phyloP scores from a whole-genome alignment of 1,140 invertebrate species.

The Drosophila ogumai region DNA sequence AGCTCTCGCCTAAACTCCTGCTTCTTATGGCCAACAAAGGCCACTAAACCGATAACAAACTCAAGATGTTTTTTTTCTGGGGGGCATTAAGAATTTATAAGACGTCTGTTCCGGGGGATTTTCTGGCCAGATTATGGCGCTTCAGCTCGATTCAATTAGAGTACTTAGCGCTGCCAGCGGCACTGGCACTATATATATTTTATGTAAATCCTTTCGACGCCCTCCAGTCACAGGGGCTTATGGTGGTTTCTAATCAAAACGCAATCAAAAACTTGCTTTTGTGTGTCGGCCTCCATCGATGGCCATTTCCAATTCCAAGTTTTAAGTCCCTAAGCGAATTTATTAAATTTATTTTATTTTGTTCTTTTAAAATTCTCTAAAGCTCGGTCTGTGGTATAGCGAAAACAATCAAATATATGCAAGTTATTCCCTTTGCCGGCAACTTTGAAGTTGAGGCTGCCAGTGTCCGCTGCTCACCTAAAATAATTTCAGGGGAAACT shows the following conservation, averaged over 20 bases:
- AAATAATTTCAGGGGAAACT: slow-evolving; percentile 67
- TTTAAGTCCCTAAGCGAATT: slow-evolving; percentile 64
- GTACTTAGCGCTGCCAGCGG: slow-evolving; percentile 43
- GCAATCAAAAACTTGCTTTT: slow-evolving; percentile 57
- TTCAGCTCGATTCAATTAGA: slow-evolving; percentile 46
- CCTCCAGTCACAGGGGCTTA: slow-evolving; percentile 22
- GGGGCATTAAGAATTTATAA: slow-evolving; percentile 47
- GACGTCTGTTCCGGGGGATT: slow-evolving; percentile 31
- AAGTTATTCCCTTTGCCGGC: slow-evolving; percentile 51
- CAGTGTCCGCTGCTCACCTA: slow-evolving; percentile 60
- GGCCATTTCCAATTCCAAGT: slow-evolving; percentile 69
- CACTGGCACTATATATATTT: slow-evolving; percentile 10
- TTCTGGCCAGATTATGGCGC: slow-evolving; percentile 62
- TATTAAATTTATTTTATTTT: slow-evolving; percentile 59
- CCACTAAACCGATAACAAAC: slow-evolving; percentile 49
- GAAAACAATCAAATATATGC: slow-evolving; percentile 60
- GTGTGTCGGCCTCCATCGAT: slow-evolving; percentile 10
- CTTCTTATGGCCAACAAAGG: slow-evolving; percentile 42
- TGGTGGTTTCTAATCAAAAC: slow-evolving; percentile 59
- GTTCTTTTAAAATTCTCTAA: slow-evolving; percentile 26
- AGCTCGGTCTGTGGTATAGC: slow-evolving; percentile 1
- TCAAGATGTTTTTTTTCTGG: slow-evolving; percentile 26
- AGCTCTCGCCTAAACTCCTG: slow-evolving; percentile 39
- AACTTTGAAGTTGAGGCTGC: slow-evolving; percentile 65
- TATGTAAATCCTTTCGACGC: slow-evolving; percentile 60